Conservation (phyloP, 2,797 vertebrate species). For the Cuculus canorus region DNA sequence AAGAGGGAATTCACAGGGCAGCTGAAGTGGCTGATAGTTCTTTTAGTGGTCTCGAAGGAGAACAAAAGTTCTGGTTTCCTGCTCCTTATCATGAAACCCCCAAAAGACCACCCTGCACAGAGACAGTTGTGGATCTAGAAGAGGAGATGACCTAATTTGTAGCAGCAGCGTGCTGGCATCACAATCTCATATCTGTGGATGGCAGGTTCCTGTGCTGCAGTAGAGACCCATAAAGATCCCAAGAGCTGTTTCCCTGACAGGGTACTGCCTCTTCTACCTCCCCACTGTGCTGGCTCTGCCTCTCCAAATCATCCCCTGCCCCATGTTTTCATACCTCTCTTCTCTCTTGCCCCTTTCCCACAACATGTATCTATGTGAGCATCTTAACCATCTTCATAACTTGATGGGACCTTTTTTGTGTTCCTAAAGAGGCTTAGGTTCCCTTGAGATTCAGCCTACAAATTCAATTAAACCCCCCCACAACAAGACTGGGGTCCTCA, state of each 20-base stretch:
- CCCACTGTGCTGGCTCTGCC: background rate
- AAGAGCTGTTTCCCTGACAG: accelerated
- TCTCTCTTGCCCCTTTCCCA: background rate
- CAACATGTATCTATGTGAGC: background rate
- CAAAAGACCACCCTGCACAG: background rate
- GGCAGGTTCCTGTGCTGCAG: background rate
- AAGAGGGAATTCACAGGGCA: background rate
- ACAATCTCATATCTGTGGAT: accelerated
- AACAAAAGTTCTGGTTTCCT: background rate
- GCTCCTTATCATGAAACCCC: background rate
- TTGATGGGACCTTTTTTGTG: background rate
- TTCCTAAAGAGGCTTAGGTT: background rate
- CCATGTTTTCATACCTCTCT: background rate
- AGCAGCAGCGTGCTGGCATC: background rate
- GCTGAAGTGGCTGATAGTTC: background rate
- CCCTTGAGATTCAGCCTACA: background rate
- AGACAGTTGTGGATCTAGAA: background rate
- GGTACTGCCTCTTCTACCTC: background rate
- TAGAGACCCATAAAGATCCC: too few relatives aligned
- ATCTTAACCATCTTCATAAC: background rate
- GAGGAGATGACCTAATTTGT: background rate
- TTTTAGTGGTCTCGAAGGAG: background rate
- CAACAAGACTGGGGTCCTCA: background rate
- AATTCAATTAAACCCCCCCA: background rate
- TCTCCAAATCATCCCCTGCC: background rate